Evolutionary conservation across 2,113 vertebrate species (phyloP).

Genomic region (Fukomys damarensis): DNA sequence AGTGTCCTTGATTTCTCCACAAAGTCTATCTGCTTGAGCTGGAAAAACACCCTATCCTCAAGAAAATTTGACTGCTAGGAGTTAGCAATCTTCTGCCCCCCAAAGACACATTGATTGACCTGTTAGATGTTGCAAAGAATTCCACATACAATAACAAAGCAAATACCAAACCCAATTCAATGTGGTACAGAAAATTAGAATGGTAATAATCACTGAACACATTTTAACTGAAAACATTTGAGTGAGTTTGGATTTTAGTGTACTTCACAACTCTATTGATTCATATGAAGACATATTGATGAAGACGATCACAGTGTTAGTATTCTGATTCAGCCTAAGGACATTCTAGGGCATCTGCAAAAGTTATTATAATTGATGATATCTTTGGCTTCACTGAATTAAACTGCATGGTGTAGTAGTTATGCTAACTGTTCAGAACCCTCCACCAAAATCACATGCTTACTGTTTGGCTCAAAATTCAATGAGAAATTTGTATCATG

Average conservation of each 20-base stretch:
- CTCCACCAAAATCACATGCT: not conserved
- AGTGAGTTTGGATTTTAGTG: not conserved
- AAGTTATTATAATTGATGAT: not conserved
- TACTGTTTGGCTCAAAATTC: not conserved
- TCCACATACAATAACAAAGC: not conserved
- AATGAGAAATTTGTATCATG: not conserved
- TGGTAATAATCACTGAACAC: not conserved
- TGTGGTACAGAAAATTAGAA: not conserved
- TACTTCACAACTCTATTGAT: not conserved
- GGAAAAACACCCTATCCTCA: not conserved
- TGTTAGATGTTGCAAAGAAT: not conserved
- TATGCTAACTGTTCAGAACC: not conserved
- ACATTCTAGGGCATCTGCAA: not conserved
- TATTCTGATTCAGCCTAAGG: not conserved
- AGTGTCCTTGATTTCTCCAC: not conserved
- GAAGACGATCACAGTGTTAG: not conserved
- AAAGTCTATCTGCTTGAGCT: not conserved
- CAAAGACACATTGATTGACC: too few relatives aligned
- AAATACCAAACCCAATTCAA: not conserved
- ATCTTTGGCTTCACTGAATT: not conserved
- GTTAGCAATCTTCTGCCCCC: not conserved
- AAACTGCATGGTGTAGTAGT: not conserved
- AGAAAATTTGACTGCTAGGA: not conserved
- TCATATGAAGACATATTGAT: not conserved
- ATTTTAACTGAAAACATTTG: not conserved